Conservation (phyloP, 2,113 vertebrate species). For the Emydura subglobosa region DNA sequence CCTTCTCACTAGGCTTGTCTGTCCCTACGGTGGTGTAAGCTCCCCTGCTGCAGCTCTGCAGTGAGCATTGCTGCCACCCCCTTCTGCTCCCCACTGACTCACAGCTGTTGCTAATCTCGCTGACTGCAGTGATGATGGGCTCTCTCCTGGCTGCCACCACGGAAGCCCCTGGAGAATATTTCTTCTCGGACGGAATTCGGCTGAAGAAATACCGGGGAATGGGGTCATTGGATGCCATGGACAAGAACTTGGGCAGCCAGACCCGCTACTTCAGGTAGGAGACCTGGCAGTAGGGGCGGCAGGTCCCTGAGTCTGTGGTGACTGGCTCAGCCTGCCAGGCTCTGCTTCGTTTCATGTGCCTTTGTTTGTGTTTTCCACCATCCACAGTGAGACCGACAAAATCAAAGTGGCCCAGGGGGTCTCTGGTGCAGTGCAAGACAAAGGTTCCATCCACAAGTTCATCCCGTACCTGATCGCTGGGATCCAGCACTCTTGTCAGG, state of each 20-base stretch:
- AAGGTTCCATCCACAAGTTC: constrained; percentile 98
- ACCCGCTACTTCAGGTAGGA: constrained; percentile 95
- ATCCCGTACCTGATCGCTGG: constrained; percentile 96
- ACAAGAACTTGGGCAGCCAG: constrained; percentile 97
- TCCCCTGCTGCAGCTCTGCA: no score
- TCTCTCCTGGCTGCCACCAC: constrained; percentile 95
- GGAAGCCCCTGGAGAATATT: constrained; percentile 96
- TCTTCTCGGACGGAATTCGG: constrained; percentile 97
- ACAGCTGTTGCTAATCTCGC: background rate
- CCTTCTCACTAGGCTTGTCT: no score
- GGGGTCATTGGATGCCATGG: constrained; percentile 98
- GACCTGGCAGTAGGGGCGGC: background rate
- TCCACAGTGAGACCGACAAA: constrained; percentile 92
- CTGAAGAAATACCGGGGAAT: constrained; percentile 98
- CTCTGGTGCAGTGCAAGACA: constrained; percentile 96
- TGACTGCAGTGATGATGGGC: constrained; percentile 94
- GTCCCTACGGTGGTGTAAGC: no score
- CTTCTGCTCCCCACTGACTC: background rate
- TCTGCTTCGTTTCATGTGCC: background rate
- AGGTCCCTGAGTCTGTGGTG: background rate
- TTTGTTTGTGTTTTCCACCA: constrained; percentile 13
- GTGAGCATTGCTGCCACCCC: background rate
- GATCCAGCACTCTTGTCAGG: constrained; percentile 97
- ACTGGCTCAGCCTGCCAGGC: background rate
- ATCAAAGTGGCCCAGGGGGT: constrained; percentile 99